These are phyloP conservation scores for Drosophila baimaii DNA, from an alignment of 1,140 invertebrate species.

Conservation along the genomic window DNA sequence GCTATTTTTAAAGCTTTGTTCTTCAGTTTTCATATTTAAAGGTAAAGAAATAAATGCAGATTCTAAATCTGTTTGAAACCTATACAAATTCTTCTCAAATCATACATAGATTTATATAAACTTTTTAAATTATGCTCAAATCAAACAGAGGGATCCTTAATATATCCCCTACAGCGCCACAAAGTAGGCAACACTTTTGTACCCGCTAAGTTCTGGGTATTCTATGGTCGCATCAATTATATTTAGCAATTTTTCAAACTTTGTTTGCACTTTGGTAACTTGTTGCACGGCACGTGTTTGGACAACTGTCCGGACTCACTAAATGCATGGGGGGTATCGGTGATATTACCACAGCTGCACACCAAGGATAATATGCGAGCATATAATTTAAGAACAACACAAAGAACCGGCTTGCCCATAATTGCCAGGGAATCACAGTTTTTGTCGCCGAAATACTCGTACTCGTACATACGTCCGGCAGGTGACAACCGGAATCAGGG, in stretches of 20 bases:
- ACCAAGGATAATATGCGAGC: conserved; percentile 27
- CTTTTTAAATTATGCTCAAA: too few species aligned
- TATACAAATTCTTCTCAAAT: neutral
- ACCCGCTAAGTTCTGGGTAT: neutral
- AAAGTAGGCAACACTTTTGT: neutral
- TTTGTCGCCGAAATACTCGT: conserved; percentile 66
- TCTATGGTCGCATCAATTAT: neutral
- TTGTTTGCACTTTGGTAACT: conserved; percentile 30
- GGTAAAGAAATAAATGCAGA: neutral
- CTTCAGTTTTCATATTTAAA: too few species aligned
- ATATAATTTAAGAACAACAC: conserved; percentile 54
- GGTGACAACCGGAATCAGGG: conserved; percentile 62
- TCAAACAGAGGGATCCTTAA: too few species aligned
- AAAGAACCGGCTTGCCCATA: conserved; percentile 20
- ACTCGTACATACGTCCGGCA: conserved; percentile 26
- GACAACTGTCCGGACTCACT: conserved; percentile 27
- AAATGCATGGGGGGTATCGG: neutral
- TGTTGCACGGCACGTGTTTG: conserved; percentile 52
- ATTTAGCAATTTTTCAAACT: too few species aligned
- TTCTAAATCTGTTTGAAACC: too few species aligned
- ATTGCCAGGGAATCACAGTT: conserved; percentile 67
- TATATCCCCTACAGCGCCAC: neutral
- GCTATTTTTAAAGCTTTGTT: too few species aligned
- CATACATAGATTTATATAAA: neutral
- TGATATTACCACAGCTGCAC: conserved; percentile 22